Evolutionary conservation across 1,140 invertebrate species (phyloP).

Genomic region (Panagrolaimus sp.): DNA sequence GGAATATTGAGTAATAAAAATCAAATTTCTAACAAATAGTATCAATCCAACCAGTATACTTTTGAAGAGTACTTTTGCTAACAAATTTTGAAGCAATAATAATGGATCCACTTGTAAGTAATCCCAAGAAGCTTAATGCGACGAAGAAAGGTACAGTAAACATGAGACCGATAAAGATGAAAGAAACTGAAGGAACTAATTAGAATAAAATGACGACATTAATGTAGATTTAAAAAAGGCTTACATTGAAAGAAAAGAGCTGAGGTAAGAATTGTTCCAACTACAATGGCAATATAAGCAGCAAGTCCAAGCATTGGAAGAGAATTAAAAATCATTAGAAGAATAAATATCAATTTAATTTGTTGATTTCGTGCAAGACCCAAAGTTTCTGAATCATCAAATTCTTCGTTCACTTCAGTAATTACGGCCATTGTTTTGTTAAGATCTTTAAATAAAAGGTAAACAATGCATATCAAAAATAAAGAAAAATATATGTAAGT

Average conservation of each 20-base stretch:
- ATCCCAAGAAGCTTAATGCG: not conserved
- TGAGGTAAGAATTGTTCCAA: not conserved
- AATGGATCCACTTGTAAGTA: not conserved
- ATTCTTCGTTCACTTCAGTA: too few species aligned
- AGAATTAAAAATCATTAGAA: too few species aligned
- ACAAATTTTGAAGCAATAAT: not conserved
- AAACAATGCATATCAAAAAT: too few species aligned
- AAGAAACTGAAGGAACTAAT: not conserved
- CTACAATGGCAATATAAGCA: not conserved
- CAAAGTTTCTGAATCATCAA: too few species aligned
- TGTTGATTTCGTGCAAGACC: too few species aligned
- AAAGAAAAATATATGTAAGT: too few species aligned
- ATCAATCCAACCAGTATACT: not conserved
- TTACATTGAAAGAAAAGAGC: slow-evolving; percentile 5
- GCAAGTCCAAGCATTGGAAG: too few species aligned
- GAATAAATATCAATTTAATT: too few species aligned
- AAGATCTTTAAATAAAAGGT: too few species aligned
- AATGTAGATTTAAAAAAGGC: not conserved
- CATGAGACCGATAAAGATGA: not conserved
- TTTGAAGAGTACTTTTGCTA: not conserved
- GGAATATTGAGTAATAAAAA: not conserved
- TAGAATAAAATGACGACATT: not conserved
- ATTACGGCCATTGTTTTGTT: too few species aligned
- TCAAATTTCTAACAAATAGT: not conserved
- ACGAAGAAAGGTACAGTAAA: not conserved